phyloP scores from a whole-genome alignment of 2,888 invertebrate genomes.

The Baronia brevicornis region DNA sequence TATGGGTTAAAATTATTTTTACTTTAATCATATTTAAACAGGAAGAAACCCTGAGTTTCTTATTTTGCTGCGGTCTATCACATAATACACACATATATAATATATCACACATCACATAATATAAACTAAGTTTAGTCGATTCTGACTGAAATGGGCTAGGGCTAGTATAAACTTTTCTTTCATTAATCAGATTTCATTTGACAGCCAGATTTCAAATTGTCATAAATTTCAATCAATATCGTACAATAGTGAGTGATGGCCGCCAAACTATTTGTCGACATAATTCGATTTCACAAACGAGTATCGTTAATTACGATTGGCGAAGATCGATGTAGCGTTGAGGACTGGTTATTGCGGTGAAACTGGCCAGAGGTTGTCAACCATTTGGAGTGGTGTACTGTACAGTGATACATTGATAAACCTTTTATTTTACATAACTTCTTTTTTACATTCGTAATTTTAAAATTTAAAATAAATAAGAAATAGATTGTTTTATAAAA shows the following conservation, averaged over 20 bases:
- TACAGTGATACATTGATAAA: no score
- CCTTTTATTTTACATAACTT: no score
- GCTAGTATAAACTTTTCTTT: conserved; percentile 6
- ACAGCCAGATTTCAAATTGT: conserved; percentile 24
- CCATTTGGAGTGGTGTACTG: conserved; percentile 44
- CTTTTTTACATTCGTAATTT: no score
- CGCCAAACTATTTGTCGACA: conserved; percentile 51
- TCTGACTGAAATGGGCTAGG: conserved; percentile 1
- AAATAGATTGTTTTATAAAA: no score
- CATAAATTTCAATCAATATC: conserved; percentile 32
- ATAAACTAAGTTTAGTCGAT: no score
- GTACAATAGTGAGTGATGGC: conserved; percentile 39
- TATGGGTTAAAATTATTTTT: no score
- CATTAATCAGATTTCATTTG: conserved; percentile 20
- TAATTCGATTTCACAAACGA: conserved; percentile 61
- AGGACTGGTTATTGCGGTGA: conserved; percentile 61
- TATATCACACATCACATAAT: no score
- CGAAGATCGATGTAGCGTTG: conserved; percentile 49
- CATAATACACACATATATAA: no score
- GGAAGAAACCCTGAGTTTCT: no score
- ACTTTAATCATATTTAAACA: no score
- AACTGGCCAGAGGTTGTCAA: conserved; percentile 52
- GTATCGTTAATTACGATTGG: conserved; percentile 64
- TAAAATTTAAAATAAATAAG: no score
- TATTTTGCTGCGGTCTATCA: no score